phyloP scores from a whole-genome alignment of 2,113 vertebrate species.

The Amazona vittata region DNA sequence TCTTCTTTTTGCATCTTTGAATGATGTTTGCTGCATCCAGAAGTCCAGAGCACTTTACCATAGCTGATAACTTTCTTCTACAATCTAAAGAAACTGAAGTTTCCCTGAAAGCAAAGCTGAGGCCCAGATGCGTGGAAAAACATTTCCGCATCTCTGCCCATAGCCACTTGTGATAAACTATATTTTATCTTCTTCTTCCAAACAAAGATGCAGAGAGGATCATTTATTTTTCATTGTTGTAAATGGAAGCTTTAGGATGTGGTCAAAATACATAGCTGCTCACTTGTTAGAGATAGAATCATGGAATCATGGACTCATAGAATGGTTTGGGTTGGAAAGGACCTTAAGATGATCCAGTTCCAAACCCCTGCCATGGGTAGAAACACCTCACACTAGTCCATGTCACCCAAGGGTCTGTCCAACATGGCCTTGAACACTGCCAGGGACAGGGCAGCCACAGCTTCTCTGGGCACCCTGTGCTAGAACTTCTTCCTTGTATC shows the following conservation, averaged over 20 bases:
- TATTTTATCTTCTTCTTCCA: background rate
- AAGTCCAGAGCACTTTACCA: background rate
- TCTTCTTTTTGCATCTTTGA: background rate
- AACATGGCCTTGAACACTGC: background rate
- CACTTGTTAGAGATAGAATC: background rate
- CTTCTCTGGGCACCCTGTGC: background rate
- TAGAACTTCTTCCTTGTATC: too few relatives aligned
- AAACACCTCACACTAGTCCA: background rate
- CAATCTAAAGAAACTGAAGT: background rate
- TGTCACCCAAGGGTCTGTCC: background rate
- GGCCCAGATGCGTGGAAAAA: background rate
- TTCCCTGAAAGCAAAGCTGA: background rate
- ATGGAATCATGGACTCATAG: background rate
- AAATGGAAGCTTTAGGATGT: background rate
- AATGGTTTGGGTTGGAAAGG: background rate
- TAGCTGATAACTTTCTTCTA: background rate
- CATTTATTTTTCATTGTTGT: background rate
- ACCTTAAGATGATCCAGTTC: background rate
- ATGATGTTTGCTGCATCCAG: background rate
- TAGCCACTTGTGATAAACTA: background rate
- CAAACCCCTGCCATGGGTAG: background rate
- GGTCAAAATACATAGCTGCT: background rate
- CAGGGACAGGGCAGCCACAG: background rate
- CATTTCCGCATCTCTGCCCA: background rate
- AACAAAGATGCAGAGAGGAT: rapidly evolving